phyloP scores from a whole-genome alignment of 2,797 vertebrate genomes.

The Pempheris klunzingeri region DNA sequence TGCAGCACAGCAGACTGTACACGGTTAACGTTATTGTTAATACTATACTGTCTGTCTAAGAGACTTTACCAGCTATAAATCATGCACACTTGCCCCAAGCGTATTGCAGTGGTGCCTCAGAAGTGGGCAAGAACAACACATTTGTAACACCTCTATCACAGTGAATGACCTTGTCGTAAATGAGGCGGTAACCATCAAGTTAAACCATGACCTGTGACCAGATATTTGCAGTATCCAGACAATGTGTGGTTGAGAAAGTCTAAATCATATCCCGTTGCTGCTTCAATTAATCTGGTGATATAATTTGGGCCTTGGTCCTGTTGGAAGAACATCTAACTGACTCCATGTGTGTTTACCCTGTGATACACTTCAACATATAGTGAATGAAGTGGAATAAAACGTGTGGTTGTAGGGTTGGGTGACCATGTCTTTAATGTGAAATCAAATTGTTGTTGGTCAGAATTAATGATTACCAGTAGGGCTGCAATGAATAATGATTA shows the following conservation, averaged over 20 bases:
- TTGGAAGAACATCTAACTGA: neutral
- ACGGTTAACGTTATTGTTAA: neutral
- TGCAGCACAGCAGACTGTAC: slow-evolving; percentile 6
- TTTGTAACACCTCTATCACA: slow-evolving; percentile 25
- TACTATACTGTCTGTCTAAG: neutral
- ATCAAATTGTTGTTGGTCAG: neutral
- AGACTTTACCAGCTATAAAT: neutral
- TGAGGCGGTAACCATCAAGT: neutral
- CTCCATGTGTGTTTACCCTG: neutral
- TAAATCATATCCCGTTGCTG: neutral
- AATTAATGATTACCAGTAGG: neutral
- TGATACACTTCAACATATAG: neutral
- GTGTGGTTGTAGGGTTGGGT: neutral
- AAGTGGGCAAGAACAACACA: neutral
- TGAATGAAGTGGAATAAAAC: neutral
- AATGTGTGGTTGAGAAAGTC: neutral
- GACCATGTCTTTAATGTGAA: neutral
- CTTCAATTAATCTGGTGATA: neutral
- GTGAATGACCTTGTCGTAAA: slow-evolving; percentile 11
- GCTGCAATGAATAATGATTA: neutral
- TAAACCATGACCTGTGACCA: neutral
- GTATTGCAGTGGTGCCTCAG: neutral
- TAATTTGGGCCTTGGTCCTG: neutral
- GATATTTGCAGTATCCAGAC: slow-evolving; percentile 8
- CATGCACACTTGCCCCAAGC: slow-evolving; percentile 7